Percentiles rank a stretch among this genome's conserved stretches.
phyloP scores from a whole-genome alignment of 1,140 invertebrate species.

The Formica selysi region DNA sequence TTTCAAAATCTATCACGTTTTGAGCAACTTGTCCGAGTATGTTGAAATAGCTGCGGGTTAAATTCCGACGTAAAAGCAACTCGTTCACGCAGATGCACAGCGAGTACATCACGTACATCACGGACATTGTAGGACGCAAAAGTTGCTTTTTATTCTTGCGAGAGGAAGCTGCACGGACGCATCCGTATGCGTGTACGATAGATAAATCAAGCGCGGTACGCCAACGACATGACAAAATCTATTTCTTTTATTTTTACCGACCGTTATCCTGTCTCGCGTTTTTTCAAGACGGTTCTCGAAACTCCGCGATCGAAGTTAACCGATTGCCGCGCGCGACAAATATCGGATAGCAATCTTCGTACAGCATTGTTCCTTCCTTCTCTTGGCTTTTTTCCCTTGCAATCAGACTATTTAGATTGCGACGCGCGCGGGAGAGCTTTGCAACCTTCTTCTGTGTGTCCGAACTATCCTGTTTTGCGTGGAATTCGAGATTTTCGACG shows the following conservation, averaged over 20 bases:
- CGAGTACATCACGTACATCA: background rate
- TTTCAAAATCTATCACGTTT: slow-evolving; percentile 2
- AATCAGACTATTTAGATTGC: slow-evolving; percentile 50
- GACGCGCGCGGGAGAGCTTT: slow-evolving; percentile 23
- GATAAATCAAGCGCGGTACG: slow-evolving; percentile 46
- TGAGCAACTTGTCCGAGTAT: background rate
- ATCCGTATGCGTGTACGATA: slow-evolving; percentile 4
- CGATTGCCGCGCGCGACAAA: slow-evolving; percentile 13
- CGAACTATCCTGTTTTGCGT: slow-evolving; percentile 14
- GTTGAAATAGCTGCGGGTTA: slow-evolving; percentile 10
- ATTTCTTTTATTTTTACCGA: slow-evolving; percentile 42
- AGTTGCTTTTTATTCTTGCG: slow-evolving; percentile 17
- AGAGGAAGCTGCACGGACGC: background rate
- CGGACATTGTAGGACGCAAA: slow-evolving; percentile 9
- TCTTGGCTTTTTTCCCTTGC: slow-evolving; percentile 44
- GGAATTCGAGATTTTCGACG: slow-evolving; percentile 25
- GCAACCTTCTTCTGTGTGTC: slow-evolving; percentile 9
- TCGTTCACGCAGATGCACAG: slow-evolving; percentile 17
- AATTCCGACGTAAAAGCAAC: slow-evolving; percentile 34
- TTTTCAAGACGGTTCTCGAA: slow-evolving; percentile 19
- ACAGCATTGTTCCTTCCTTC: slow-evolving; percentile 26
- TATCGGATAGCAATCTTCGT: slow-evolving; percentile 33
- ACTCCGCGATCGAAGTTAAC: slow-evolving; percentile 29
- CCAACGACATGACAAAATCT: slow-evolving; percentile 32
- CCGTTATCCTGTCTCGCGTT: slow-evolving; percentile 8